phyloP scores from a whole-genome alignment of 2,888 invertebrate genomes.

The Helobdella robusta region DNA sequence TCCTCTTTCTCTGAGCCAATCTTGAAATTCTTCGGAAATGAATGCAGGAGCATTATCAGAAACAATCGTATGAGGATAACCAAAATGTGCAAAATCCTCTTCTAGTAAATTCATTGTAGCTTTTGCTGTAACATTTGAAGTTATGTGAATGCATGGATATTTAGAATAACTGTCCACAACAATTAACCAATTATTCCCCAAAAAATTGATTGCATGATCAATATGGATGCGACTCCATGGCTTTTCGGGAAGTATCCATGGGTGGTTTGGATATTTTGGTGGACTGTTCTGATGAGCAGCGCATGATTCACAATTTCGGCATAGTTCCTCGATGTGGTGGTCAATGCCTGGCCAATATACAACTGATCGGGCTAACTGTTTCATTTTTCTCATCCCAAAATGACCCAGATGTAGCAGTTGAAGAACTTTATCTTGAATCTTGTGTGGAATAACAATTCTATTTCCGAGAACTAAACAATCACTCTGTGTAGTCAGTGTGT shows the following conservation, averaged over 20 bases:
- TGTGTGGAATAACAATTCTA: constrained; percentile 16
- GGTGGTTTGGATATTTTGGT: constrained; percentile 5
- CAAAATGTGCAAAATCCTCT: too few species aligned
- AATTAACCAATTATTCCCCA: too few species aligned
- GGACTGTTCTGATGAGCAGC: constrained; percentile 4
- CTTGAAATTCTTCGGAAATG: not conserved
- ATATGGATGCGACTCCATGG: constrained; percentile 7
- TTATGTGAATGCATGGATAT: not conserved
- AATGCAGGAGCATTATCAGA: too few species aligned
- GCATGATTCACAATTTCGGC: constrained; percentile 8
- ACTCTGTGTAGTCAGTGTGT: not conserved
- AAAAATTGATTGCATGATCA: constrained; percentile 15
- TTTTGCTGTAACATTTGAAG: constrained; percentile 1
- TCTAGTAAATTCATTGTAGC: constrained; percentile 1
- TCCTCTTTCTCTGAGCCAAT: constrained; percentile 2
- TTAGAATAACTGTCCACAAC: not conserved
- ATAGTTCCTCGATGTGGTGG: constrained; percentile 5
- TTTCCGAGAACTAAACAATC: constrained; percentile 4
- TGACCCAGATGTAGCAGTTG: constrained; percentile 6
- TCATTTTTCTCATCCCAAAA: constrained; percentile 11
- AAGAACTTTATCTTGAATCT: not conserved
- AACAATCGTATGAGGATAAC: too few species aligned
- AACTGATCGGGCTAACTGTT: constrained; percentile 3
- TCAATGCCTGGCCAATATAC: constrained; percentile 16
- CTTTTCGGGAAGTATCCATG: constrained; percentile 10